Evolutionary conservation across 2,797 vertebrate species (phyloP), one percentile per base, ranked within the genome.

Genomic region (Pseudopleuronectes americanus): DNA sequence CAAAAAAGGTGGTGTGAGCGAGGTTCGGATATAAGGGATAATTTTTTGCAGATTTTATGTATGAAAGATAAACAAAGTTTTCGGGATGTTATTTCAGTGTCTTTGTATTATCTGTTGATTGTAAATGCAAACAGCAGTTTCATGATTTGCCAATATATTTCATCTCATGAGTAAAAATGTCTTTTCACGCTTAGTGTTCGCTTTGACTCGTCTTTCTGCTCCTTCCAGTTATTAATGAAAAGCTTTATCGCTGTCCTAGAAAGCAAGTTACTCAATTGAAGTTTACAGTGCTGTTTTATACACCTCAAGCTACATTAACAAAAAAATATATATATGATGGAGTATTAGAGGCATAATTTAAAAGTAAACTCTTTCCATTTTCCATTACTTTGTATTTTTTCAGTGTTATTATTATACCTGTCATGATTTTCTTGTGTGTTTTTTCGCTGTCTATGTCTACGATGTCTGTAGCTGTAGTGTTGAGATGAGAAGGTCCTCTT

Each of bases 301-400:
- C 79, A 89, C 86, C 89, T 91, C 78, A 74, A 89, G 74, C 87
- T 92, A 91, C 89, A 89, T 84, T 85, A 89, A 89, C 86, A 67
- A 65, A 81, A 62, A 84, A 74, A 69, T 67, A 74, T 77, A 85
- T 90, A 74, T 90, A 88, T 87, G 77, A 90, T 86, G 81, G 87
- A 91, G 87, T 92, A 89, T 93, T 91, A 91, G 87, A 90, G 81
- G 92, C 91, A 86, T 93, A 92, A 93, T 93, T 94, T 94, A 94
- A 94, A 91, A 90, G 84, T 89, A 85, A 89, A 89, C 80, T 80
- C 81, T 84, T 89, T 85, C 79, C 71, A 75, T 79, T 89, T 90
- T 85, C 71, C 86, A 80, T 89, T 84, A 66, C 71, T 88, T 87
- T 88, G 76, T 85, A 76, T 86, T 91, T 89, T 85, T 87, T 79